These are phyloP conservation scores for Deilephila porcellus DNA, from an alignment of 2,888 invertebrate genomes.

Conservation along the genomic window DNA sequence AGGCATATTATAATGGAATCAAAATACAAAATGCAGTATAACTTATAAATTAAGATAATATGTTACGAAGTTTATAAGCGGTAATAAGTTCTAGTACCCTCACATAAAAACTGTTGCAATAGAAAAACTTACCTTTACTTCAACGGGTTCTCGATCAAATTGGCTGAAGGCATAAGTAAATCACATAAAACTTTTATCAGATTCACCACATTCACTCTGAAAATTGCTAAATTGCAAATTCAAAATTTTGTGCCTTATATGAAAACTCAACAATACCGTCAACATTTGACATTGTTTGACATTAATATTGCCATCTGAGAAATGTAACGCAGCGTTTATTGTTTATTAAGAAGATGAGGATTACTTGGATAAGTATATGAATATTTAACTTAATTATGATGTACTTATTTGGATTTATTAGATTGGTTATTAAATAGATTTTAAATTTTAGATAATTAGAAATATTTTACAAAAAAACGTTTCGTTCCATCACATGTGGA, in stretches of 20 bases:
- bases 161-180: too few species aligned
- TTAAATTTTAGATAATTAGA: neutral
- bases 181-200: neutral
- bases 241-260: neutral
- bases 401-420: too few species aligned
- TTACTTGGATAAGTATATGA: too few species aligned
- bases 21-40: neutral
- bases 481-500: neutral
- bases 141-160: neutral
- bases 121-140: slow-evolving; percentile 6
- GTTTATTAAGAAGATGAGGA: too few species aligned
- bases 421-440: neutral
- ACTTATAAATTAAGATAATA: neutral
- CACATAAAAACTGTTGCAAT: neutral
- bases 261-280: neutral
- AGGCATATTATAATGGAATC: neutral
- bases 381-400: too few species aligned
- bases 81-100: neutral
- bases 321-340: neutral
- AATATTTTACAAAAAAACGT: neutral
- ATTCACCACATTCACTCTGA: neutral
- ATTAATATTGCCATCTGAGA: neutral
- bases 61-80: neutral
- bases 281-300: neutral
- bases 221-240: neutral